Percentiles rank a stretch among this genome's conserved stretches.
Evolutionary conservation across 2,113 vertebrate species (phyloP).

Genomic region (Sula dactylatra): DNA sequence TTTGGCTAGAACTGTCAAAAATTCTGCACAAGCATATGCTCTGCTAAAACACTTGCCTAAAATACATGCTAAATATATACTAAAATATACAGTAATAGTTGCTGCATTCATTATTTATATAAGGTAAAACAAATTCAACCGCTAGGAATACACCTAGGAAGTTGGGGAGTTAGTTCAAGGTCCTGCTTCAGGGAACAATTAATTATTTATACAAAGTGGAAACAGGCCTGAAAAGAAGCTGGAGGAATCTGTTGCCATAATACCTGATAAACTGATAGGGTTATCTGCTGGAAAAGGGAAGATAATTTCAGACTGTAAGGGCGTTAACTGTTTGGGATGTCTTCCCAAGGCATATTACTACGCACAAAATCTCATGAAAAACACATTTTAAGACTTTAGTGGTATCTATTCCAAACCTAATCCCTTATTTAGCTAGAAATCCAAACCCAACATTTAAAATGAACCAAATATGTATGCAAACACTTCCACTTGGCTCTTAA

Average conservation of each 20-base stretch:
- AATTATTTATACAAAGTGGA: slow-evolving; percentile 34
- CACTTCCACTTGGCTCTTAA: background rate
- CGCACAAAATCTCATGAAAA: background rate
- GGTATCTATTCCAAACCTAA: background rate
- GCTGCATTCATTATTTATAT: slow-evolving; percentile 28
- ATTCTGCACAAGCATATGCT: background rate
- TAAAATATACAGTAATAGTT: background rate
- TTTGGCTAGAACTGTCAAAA: background rate
- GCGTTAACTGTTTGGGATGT: background rate
- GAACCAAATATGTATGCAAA: background rate
- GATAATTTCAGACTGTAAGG: background rate
- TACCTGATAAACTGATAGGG: background rate
- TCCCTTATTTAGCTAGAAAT: background rate
- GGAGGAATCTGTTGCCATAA: background rate
- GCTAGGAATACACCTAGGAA: slow-evolving; percentile 18
- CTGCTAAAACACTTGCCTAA: background rate
- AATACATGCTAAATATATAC: background rate
- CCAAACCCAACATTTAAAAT: background rate
- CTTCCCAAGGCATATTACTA: background rate
- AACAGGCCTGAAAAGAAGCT: background rate
- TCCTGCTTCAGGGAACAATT: slow-evolving; percentile 25
- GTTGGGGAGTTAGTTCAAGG: slow-evolving; percentile 7
- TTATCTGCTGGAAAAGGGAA: background rate
- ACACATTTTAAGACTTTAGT: background rate
- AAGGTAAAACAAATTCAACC: background rate